Percentiles rank a stretch among this genome's conserved stretches.
phyloP scores from a whole-genome alignment of 2,113 vertebrate genomes.

The Heterotilapia buettikoferi region DNA sequence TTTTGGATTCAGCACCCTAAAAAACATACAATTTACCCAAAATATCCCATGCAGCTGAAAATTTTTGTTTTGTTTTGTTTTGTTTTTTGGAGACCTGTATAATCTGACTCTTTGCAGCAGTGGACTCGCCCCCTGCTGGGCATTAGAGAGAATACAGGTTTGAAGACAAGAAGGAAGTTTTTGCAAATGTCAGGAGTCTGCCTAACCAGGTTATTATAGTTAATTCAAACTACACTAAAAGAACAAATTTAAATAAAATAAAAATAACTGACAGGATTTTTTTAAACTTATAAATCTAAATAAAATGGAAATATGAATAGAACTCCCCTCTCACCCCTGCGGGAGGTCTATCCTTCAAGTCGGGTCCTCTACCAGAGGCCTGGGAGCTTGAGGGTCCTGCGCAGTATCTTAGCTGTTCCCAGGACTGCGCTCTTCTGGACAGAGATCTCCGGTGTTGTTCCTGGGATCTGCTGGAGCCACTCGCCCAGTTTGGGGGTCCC shows the following conservation, averaged over 20 bases:
- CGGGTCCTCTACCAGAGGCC: background rate
- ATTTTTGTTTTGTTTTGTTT: background rate
- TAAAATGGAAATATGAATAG: background rate
- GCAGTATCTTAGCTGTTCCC: background rate
- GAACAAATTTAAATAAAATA: background rate
- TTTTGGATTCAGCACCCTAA: background rate
- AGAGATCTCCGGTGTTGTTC: background rate
- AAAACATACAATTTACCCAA: accelerated
- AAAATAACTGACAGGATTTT: background rate
- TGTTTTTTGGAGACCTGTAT: background rate
- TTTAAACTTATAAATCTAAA: background rate
- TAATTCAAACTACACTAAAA: background rate
- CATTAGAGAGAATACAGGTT: background rate
- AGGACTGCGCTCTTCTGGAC: background rate
- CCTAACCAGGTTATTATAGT: background rate
- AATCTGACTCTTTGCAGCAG: background rate
- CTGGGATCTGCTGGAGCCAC: background rate
- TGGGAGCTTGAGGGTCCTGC: background rate
- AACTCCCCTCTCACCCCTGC: background rate
- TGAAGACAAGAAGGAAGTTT: background rate
- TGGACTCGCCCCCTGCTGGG: background rate
- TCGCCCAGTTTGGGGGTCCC: background rate
- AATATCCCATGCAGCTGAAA: background rate
- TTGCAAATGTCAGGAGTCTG: background rate
- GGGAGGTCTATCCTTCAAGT: background rate